These are phyloP conservation scores for Heliopora coerulea DNA, from an alignment of 92 coral and sea anemone species.

Conservation along the genomic window DNA sequence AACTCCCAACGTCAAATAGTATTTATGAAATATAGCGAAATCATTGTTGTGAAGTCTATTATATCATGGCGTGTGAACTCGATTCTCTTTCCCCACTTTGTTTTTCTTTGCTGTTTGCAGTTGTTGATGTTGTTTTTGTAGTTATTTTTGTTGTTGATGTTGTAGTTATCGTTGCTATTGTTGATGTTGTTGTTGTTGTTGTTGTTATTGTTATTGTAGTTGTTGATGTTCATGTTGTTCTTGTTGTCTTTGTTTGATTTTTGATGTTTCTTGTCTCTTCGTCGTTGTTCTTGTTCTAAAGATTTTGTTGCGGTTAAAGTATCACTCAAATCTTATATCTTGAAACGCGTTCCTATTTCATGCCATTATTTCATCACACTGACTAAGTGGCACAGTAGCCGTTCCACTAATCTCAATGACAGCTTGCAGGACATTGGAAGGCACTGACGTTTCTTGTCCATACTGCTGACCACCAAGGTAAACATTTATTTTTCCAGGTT, in stretches of 20 bases:
- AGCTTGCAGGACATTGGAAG: constrained; percentile 36
- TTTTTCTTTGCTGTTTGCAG: background rate
- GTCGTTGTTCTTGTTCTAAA: background rate
- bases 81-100: background rate
- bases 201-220: background rate
- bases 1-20: background rate
- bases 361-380: constrained; percentile 5
- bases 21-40: constrained; percentile 21
- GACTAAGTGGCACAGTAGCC: constrained; percentile 5
- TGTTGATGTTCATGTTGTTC: constrained; percentile 2
- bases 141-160: background rate
- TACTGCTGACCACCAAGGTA: constrained; percentile 43
- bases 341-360: background rate
- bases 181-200: no score
- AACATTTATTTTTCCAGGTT: constrained; percentile 25
- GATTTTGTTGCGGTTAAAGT: background rate
- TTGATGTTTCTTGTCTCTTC: background rate
- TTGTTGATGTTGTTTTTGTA: background rate
- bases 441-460: constrained; percentile 20
- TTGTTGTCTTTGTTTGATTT: background rate
- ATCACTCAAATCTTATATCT: background rate
- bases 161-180: background rate
- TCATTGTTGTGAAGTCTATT: no score
- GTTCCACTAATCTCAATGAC: constrained; percentile 28
- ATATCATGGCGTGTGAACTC: background rate